Conservation (phyloP, 1,140 invertebrate genomes). For the Brachionus rotundiformis region DNA sequence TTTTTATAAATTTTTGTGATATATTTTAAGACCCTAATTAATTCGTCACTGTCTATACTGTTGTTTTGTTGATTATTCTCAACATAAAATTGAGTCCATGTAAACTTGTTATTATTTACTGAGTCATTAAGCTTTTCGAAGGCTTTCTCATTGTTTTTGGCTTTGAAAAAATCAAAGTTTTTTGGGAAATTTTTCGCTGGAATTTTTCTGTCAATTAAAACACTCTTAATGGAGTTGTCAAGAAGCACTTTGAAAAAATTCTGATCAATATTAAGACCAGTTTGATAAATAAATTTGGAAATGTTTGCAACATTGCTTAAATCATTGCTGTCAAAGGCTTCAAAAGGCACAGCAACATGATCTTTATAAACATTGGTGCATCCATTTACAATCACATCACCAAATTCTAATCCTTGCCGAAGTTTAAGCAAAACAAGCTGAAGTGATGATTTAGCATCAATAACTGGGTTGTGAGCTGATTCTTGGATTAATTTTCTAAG, state of each 20-base stretch:
- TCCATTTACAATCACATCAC: constrained; percentile 47
- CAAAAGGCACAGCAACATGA: not conserved
- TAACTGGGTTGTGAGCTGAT: constrained; percentile 20
- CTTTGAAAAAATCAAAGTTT: not conserved
- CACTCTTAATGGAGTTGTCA: not conserved
- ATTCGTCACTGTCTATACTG: not conserved
- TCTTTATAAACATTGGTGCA: constrained; percentile 34
- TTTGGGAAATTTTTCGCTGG: not conserved
- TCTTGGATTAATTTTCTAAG: constrained; percentile 52
- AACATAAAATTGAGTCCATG: constrained; percentile 38
- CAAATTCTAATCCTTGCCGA: constrained; percentile 44
- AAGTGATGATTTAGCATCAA: constrained; percentile 42
- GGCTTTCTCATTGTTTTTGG: not conserved
- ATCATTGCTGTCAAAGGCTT: not conserved
- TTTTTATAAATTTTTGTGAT: constrained; percentile 33
- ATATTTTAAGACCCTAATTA: not conserved
- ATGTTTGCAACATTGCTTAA: not conserved
- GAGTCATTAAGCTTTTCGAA: not conserved
- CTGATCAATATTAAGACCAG: constrained; percentile 39
- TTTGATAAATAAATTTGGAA: constrained; percentile 47
- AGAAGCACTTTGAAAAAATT: constrained; percentile 38
- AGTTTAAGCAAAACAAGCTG: constrained; percentile 31
- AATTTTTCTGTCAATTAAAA: constrained; percentile 33
- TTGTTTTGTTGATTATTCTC: not conserved
- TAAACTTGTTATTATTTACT: not conserved